A percentile compares a stretch with the other conserved stretches of the same genome.
These are phyloP conservation scores for Bos indicus DNA, from an alignment of 2,113 vertebrate species.

Conservation along the genomic window DNA sequence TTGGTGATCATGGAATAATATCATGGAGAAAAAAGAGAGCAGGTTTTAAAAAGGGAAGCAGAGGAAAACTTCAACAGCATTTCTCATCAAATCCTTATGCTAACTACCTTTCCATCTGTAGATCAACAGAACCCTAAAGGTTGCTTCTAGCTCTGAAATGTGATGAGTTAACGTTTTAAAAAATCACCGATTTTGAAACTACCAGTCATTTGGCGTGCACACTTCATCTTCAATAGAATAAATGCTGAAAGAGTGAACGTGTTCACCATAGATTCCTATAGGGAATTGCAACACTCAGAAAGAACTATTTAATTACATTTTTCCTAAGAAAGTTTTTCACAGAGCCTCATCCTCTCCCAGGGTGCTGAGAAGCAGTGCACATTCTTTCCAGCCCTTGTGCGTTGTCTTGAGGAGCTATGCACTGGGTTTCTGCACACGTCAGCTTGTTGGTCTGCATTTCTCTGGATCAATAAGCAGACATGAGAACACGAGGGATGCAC, in stretches of 20 bases:
- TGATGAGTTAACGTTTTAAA: not conserved
- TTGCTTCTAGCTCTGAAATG: slow-evolving; percentile 31
- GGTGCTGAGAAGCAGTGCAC: not conserved
- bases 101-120: not conserved
- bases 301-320: not conserved
- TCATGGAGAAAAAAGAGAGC: not conserved
- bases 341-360: not conserved
- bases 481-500: not conserved
- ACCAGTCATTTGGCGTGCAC: not conserved
- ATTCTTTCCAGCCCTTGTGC: not conserved
- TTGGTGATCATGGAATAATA: not conserved
- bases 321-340: not conserved
- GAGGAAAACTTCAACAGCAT: not conserved
- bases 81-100: not conserved
- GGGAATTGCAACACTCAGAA: not conserved
- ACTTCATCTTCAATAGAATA: slow-evolving; percentile 33
- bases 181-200: slow-evolving; percentile 37
- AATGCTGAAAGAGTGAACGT: not conserved
- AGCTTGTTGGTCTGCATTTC: not conserved
- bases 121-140: not conserved
- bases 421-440: not conserved
- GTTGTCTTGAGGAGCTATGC: not conserved
- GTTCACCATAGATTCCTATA: not conserved
- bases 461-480: not conserved
- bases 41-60: not conserved